A percentile compares a stretch with the other conserved stretches of the same genome.
Conservation (phyloP, 2,797 vertebrate genomes). For the Gadopsis bispinosus region DNA sequence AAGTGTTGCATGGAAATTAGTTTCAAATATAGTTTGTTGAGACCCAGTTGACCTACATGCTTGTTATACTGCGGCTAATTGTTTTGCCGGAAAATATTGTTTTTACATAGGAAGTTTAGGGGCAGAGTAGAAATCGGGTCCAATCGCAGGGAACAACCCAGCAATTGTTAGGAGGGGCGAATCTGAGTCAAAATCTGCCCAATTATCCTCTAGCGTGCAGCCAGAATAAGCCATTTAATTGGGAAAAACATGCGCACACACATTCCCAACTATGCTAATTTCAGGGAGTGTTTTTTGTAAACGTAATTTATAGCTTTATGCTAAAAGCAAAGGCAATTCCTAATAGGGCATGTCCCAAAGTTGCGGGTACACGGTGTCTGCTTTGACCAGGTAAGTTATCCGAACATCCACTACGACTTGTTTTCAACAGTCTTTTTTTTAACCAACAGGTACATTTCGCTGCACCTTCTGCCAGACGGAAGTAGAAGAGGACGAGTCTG, state of each 20-base stretch:
- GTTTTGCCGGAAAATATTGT: no score
- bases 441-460: slow-evolving; percentile 90
- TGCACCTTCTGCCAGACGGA: slow-evolving; percentile 98
- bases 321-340: neutral
- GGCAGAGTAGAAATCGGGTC: no score
- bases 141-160: no score
- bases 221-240: no score
- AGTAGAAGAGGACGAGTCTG: slow-evolving; percentile 97
- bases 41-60: no score
- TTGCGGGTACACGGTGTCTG: neutral
- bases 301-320: neutral
- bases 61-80: no score
- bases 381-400: neutral
- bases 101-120: no score
- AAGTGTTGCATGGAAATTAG: no score
- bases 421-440: neutral
- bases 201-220: no score
- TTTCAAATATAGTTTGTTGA: no score
- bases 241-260: neutral
- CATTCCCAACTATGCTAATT: neutral
- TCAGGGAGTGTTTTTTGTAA: neutral
- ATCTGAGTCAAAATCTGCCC: no score
- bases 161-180: no score
- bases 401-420: neutral
- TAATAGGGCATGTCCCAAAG: neutral